phyloP scores from a whole-genome alignment of 2,113 vertebrate genomes.

The Salvator merianae region DNA sequence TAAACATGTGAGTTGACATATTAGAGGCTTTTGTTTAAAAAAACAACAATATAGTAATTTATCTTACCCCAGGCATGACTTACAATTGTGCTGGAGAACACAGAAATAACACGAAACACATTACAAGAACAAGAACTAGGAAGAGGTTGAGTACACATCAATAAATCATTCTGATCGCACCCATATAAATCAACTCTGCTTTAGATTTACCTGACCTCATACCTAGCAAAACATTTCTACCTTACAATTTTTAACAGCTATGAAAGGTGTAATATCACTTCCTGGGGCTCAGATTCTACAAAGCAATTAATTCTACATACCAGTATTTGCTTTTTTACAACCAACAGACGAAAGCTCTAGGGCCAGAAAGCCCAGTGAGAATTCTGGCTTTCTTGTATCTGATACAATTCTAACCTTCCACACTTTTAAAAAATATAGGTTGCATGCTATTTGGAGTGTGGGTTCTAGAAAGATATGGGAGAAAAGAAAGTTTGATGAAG shows the following conservation, averaged over 20 bases:
- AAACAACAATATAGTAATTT: background rate
- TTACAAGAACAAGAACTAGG: background rate
- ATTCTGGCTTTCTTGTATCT: too few species aligned
- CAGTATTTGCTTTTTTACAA: background rate
- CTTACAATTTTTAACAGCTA: constrained; percentile 23
- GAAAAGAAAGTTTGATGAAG: too few species aligned
- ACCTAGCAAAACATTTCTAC: constrained; percentile 8
- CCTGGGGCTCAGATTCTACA: background rate
- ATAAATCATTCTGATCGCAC: constrained; percentile 5
- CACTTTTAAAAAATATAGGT: too few species aligned
- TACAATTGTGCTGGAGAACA: background rate
- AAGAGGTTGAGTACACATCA: background rate
- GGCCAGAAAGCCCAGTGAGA: too few species aligned
- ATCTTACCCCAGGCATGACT: background rate
- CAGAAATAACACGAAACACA: background rate
- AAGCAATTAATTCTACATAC: constrained; percentile 5
- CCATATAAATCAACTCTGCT: background rate
- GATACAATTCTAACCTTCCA: too few species aligned
- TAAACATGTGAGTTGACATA: background rate
- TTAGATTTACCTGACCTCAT: constrained; percentile 24
- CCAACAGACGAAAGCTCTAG: background rate
- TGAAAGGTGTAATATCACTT: accelerated
- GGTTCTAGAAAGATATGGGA: too few species aligned
- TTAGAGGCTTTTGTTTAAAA: background rate
- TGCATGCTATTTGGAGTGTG: too few species aligned